phyloP scores from a whole-genome alignment of 2,797 vertebrate species.

The Acrossocheilus wenchowensis region DNA sequence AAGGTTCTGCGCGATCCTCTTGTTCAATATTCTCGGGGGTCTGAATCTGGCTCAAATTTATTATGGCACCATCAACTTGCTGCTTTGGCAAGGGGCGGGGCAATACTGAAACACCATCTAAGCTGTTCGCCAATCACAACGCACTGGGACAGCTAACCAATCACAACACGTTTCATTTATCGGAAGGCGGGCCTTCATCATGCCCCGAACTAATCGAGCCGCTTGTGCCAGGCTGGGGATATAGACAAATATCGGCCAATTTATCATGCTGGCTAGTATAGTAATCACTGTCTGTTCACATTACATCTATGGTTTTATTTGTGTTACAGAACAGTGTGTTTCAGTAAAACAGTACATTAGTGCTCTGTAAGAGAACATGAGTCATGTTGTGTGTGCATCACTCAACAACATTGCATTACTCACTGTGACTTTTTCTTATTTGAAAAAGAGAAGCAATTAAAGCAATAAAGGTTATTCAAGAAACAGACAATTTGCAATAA shows the following conservation, averaged over 20 bases:
- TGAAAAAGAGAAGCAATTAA: constrained; percentile 6
- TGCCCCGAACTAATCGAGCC: no score
- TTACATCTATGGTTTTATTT: background rate
- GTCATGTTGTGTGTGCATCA: constrained; percentile 2
- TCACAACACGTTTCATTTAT: no score
- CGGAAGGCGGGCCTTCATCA: no score
- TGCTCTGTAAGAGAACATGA: background rate
- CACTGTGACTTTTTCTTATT: constrained; percentile 11
- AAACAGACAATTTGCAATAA: background rate
- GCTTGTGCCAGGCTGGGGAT: no score
- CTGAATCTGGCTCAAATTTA: no score
- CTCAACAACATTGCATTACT: background rate
- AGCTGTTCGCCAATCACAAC: no score
- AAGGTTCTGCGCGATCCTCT: no score
- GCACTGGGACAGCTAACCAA: no score
- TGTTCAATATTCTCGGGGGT: no score
- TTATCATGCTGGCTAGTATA: background rate
- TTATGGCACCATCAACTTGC: no score
- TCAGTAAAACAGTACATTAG: background rate
- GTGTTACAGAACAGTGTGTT: constrained; percentile 6
- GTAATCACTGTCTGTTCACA: background rate
- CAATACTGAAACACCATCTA: no score
- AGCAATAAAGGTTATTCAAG: background rate
- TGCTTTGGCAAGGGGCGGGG: no score
- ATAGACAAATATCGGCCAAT: background rate